These are phyloP conservation scores for Dendroctonus valens DNA, from an alignment of 1,140 invertebrate species.

Conservation along the genomic window DNA sequence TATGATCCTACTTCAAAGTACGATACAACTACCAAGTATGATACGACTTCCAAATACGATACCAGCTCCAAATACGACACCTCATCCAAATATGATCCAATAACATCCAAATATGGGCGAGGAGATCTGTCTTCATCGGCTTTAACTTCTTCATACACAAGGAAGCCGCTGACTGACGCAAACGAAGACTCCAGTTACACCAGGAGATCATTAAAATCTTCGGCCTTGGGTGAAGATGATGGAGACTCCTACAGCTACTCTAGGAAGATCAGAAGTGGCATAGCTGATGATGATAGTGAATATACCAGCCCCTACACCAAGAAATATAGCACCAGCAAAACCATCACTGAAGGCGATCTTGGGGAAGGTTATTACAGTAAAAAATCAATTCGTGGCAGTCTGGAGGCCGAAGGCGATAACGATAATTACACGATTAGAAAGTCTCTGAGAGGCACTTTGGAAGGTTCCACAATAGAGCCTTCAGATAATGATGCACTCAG, in stretches of 20 bases:
- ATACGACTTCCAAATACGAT: constrained; percentile 19
- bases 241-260: constrained; percentile 37
- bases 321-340: constrained; percentile 28
- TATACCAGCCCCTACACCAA: constrained; percentile 32
- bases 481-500: constrained; percentile 14
- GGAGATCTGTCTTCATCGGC: constrained; percentile 21
- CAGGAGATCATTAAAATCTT: constrained; percentile 24
- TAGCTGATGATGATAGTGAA: constrained; percentile 30
- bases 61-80: constrained; percentile 32
- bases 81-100: constrained; percentile 39
- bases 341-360: constrained; percentile 26
- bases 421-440: constrained; percentile 40
- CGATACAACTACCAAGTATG: constrained; percentile 10
- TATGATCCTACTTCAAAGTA: constrained; percentile 22
- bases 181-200: constrained; percentile 36
- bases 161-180: constrained; percentile 15
- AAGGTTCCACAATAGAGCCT: constrained; percentile 35
- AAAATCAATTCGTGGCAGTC: constrained; percentile 32
- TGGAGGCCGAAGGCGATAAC: constrained; percentile 38
- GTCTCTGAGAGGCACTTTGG: constrained; percentile 37
- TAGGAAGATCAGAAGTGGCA: constrained; percentile 34
- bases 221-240: constrained; percentile 27
- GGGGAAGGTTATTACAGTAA: constrained; percentile 37
- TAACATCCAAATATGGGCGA: constrained; percentile 38
- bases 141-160: constrained; percentile 27